A percentile compares a stretch with the other conserved stretches of the same genome.
Evolutionary conservation across 2,113 vertebrate genomes (phyloP).

Genomic region (Nycticryphes semicollaris): DNA sequence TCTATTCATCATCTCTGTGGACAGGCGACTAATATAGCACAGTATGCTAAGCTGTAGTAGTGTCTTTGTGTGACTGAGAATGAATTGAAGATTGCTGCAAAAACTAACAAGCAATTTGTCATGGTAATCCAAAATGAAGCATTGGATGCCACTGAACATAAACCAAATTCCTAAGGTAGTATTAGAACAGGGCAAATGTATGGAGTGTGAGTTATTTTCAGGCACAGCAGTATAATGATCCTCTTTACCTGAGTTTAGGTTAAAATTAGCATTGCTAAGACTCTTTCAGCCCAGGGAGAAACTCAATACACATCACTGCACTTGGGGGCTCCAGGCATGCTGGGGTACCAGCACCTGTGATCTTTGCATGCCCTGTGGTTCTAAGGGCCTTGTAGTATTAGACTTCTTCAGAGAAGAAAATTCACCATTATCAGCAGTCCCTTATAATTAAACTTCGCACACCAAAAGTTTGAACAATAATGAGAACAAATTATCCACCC

Average conservation of each 20-base stretch:
- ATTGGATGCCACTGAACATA: rapidly evolving
- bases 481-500: background rate
- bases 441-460: background rate
- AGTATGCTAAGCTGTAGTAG: background rate
- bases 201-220: background rate
- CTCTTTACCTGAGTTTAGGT: background rate
- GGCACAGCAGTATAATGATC: background rate
- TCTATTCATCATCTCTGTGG: background rate
- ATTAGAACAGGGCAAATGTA: background rate
- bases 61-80: background rate
- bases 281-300: background rate
- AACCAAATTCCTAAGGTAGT: background rate
- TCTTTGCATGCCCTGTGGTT: rapidly evolving
- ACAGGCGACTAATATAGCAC: background rate
- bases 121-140: background rate
- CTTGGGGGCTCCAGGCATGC: background rate
- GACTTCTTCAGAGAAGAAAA: background rate
- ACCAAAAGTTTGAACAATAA: background rate
- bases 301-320: background rate
- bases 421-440: background rate
- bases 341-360: background rate
- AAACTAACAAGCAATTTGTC: background rate
- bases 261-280: background rate
- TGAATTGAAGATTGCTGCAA: background rate
- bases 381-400: background rate